Conservation (phyloP, 2,113 vertebrate genomes). For the Nanorana parkeri region DNA sequence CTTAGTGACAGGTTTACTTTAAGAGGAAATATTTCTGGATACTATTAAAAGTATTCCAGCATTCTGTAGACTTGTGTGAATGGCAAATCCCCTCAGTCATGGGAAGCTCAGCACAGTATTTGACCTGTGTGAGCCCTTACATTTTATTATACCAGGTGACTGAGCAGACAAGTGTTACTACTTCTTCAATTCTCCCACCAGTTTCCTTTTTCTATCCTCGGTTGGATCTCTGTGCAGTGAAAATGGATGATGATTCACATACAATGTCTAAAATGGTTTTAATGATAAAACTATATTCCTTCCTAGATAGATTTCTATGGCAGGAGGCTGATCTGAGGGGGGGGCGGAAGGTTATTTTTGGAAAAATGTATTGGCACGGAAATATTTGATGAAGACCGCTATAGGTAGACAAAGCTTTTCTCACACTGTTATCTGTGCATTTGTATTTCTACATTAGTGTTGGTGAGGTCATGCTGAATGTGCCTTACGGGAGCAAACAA, state of each 20-base stretch:
- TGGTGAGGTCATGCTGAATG: too few species aligned
- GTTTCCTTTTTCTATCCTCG: not conserved
- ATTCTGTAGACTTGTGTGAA: not conserved
- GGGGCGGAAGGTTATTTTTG: too few species aligned
- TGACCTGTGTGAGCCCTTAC: conserved; percentile 13
- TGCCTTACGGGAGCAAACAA: too few species aligned
- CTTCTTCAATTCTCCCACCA: not conserved
- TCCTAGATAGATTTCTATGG: too few species aligned
- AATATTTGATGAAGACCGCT: too few species aligned
- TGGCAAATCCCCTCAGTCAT: conserved; percentile 29
- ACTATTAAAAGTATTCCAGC: not conserved
- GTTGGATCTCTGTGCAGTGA: not conserved
- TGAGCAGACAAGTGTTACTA: conserved; percentile 30
- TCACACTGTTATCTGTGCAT: too few species aligned
- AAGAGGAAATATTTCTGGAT: not conserved
- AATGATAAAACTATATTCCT: too few species aligned
- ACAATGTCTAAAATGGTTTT: not conserved
- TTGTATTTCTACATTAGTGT: too few species aligned
- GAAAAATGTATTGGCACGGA: too few species aligned
- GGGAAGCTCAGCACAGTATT: conserved; percentile 19
- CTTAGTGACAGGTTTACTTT: not conserved
- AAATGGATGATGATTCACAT: not conserved
- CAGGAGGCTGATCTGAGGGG: too few species aligned
- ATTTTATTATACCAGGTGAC: conserved; percentile 27
- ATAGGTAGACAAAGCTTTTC: too few species aligned